A percentile compares a stretch with the other conserved stretches of the same genome.
Conservation (phyloP, 2,797 vertebrate genomes). For the Psittacula derbiana region DNA sequence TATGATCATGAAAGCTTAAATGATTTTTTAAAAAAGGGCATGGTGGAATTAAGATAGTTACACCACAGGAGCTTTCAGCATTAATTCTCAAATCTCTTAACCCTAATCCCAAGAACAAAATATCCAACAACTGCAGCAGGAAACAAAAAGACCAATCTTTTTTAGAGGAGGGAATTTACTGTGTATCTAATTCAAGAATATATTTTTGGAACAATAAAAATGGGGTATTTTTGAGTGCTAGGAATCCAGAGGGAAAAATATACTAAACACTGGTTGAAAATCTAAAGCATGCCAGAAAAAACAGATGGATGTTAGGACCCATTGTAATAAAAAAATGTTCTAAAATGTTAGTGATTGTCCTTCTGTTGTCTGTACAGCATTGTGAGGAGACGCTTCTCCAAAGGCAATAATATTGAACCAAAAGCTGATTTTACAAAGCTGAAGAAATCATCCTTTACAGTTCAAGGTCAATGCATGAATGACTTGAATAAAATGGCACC, state of each 20-base stretch:
- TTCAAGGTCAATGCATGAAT: constrained; percentile 6
- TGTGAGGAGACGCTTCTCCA: neutral
- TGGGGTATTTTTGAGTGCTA: neutral
- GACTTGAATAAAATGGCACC: neutral
- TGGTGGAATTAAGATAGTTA: neutral
- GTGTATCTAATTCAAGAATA: neutral
- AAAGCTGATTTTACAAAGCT: constrained; percentile 16
- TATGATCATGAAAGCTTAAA: neutral
- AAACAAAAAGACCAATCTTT: constrained; percentile 11
- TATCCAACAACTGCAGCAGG: neutral
- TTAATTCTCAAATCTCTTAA: neutral
- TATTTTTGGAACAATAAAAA: constrained; percentile 31
- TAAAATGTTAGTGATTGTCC: neutral
- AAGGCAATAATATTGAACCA: neutral
- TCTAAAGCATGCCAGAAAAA: constrained; percentile 27
- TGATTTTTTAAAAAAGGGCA: neutral
- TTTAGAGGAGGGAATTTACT: neutral
- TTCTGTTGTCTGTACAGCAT: neutral
- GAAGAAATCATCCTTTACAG: neutral
- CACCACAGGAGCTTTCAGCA: neutral
- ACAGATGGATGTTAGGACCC: constrained; percentile 30
- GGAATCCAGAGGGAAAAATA: constrained; percentile 9
- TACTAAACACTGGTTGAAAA: neutral
- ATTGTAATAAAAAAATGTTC: constrained; percentile 23
- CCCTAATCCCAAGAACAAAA: neutral